A percentile compares a stretch with the other conserved stretches of the same genome.
Evolutionary conservation across 1,140 invertebrate genomes (phyloP).

Genomic region (Chionoecetes opilio): DNA sequence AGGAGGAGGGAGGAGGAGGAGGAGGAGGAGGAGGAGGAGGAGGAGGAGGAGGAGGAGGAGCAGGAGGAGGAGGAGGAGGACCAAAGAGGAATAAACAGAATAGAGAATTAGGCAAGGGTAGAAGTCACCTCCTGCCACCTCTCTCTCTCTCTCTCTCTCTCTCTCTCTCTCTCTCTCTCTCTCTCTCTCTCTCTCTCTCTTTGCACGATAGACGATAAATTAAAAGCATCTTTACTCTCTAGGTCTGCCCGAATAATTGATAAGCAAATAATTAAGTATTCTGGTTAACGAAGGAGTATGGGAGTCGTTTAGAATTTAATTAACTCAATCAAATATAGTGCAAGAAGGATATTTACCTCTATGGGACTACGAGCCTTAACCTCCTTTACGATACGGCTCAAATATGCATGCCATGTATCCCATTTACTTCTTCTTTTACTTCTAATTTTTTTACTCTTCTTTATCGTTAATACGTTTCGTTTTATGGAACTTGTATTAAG

Average conservation of each 20-base stretch:
- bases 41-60: neutral
- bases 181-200: slow-evolving; percentile 27
- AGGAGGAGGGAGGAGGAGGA: neutral
- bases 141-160: neutral
- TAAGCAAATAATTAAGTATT: neutral
- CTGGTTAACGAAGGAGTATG: neutral
- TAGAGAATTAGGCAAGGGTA: neutral
- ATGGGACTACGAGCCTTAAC: neutral
- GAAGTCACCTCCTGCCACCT: neutral
- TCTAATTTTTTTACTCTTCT: no score
- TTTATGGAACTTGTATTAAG: no score
- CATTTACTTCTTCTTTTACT: no score
- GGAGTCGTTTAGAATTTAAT: slow-evolving; percentile 4
- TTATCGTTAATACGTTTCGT: no score
- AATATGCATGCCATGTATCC: no score
- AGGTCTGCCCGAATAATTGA: neutral
- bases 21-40: neutral
- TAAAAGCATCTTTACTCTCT: no score
- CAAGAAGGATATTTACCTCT: neutral
- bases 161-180: slow-evolving; percentile 27
- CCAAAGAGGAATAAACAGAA: neutral
- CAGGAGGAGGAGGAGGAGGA: neutral
- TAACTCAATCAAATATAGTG: slow-evolving; percentile 7
- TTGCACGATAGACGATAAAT: no score
- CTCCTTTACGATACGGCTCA: no score